Evolutionary conservation across 2,888 invertebrate genomes (phyloP).

Genomic region (Pteria penguin): DNA sequence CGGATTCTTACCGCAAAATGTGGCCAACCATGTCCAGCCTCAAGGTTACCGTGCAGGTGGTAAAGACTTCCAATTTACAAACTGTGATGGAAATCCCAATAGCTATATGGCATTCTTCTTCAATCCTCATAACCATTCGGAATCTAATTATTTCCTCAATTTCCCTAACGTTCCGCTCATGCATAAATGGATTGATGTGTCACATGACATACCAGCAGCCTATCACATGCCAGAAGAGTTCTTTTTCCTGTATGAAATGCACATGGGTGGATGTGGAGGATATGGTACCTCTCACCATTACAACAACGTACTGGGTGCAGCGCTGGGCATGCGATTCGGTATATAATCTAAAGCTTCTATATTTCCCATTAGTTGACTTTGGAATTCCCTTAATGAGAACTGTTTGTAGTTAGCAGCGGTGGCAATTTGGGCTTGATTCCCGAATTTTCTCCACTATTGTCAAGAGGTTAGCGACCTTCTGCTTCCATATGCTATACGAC

Average conservation of each 20-base stretch:
- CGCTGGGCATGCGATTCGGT: conserved; percentile 51
- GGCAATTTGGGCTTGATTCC: too few relatives aligned
- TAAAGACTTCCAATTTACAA: conserved; percentile 37
- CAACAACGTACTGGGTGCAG: conserved; percentile 42
- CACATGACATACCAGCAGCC: conserved; percentile 5
- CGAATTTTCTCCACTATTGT: too few relatives aligned
- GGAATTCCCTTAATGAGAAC: too few relatives aligned
- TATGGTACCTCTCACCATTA: conserved; percentile 41
- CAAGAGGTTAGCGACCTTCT: too few relatives aligned
- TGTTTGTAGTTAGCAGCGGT: too few relatives aligned
- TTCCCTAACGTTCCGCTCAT: conserved; percentile 23
- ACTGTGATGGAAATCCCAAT: conserved; percentile 52
- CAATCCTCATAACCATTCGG: conserved; percentile 33
- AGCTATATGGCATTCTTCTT: conserved; percentile 47
- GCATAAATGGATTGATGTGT: conserved; percentile 40
- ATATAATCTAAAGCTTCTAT: too few relatives aligned
- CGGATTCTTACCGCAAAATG: conserved; percentile 35
- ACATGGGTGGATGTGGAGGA: conserved; percentile 53
- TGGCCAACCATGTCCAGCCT: conserved; percentile 25
- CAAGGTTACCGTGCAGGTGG: conserved; percentile 44
- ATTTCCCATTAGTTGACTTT: too few relatives aligned
- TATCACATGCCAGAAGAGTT: conserved; percentile 35
- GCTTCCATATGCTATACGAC: too few relatives aligned
- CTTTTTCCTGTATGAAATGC: conserved; percentile 46
- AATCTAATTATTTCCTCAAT: conserved; percentile 11